These are phyloP conservation scores for Chaenogobius annularis DNA, from an alignment of 2,113 vertebrate genomes.

Conservation along the genomic window DNA sequence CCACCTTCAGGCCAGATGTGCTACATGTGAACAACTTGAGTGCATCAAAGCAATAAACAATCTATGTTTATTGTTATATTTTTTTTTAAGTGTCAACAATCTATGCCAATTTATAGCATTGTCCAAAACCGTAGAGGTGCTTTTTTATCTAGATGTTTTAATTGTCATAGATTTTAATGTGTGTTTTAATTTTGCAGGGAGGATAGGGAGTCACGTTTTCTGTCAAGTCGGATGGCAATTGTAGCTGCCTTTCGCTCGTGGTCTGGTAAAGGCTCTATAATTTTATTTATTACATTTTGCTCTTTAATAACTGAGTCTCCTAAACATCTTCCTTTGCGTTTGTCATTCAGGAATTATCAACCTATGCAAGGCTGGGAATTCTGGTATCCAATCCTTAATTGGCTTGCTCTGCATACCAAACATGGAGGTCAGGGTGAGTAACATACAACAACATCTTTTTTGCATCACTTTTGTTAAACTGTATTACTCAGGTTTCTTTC, in stretches of 20 bases:
- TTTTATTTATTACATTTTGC: not conserved
- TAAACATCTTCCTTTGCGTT: slow-evolving; percentile 6
- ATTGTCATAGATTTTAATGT: not conserved
- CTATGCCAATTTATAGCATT: too few relatives aligned
- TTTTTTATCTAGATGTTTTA: not conserved
- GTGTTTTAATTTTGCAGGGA: slow-evolving; percentile 78
- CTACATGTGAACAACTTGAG: too few relatives aligned
- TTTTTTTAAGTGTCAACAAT: too few relatives aligned
- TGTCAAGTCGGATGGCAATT: slow-evolving; percentile 97
- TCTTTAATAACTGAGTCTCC: not conserved
- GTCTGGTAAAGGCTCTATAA: slow-evolving; percentile 83
- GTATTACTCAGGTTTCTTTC: not conserved
- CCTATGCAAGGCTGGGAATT: slow-evolving; percentile 94
- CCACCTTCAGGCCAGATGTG: too few relatives aligned
- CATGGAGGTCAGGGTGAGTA: slow-evolving; percentile 96
- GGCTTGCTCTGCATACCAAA: slow-evolving; percentile 98
- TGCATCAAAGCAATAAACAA: too few relatives aligned
- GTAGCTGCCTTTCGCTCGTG: slow-evolving; percentile 97
- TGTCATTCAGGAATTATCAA: slow-evolving; percentile 89
- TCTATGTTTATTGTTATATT: too few relatives aligned
- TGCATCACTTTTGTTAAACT: not conserved
- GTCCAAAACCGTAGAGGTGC: too few relatives aligned
- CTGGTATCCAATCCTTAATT: slow-evolving; percentile 96
- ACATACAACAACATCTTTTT: not conserved
- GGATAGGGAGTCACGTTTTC: slow-evolving; percentile 92